phyloP scores from a whole-genome alignment of 1,140 invertebrate genomes.

The Monochamus saltuarius region DNA sequence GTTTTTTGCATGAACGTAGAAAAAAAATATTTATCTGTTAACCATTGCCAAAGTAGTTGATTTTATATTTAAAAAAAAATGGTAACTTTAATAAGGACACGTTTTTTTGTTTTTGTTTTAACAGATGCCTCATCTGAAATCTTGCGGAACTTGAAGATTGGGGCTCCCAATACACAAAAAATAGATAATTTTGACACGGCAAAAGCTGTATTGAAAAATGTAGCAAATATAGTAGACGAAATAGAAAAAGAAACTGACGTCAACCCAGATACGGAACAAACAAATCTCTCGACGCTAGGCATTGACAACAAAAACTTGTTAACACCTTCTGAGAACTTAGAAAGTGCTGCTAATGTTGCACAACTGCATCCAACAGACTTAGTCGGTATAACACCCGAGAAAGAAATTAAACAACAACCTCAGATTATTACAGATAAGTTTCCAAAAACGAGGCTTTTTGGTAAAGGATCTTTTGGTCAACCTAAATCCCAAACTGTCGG shows the following conservation, averaged over 20 bases:
- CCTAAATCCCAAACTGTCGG: too few relatives aligned
- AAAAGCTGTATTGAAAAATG: neutral
- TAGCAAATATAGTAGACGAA: neutral
- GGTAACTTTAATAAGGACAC: too few relatives aligned
- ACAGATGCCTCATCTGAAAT: neutral
- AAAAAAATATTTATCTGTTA: too few relatives aligned
- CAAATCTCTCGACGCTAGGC: neutral
- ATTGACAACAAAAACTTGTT: neutral
- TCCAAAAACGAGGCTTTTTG: too few relatives aligned
- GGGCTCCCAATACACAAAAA: neutral
- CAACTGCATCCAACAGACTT: neutral
- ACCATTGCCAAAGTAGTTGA: neutral
- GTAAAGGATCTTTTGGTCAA: too few relatives aligned
- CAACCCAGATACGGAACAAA: neutral
- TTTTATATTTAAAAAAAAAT: neutral
- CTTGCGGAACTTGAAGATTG: too few relatives aligned
- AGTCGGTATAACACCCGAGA: neutral
- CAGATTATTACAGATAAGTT: too few relatives aligned
- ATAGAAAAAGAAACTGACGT: neutral
- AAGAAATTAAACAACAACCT: neutral
- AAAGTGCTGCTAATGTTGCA: neutral
- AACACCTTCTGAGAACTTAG: neutral
- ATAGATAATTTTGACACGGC: conserved; percentile 4
- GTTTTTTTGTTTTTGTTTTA: neutral
- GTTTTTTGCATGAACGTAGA: too few relatives aligned